A percentile compares a stretch with the other conserved stretches of the same genome.
These are phyloP conservation scores for Apeira syringaria DNA, from an alignment of 2,888 invertebrate genomes.

Conservation along the genomic window DNA sequence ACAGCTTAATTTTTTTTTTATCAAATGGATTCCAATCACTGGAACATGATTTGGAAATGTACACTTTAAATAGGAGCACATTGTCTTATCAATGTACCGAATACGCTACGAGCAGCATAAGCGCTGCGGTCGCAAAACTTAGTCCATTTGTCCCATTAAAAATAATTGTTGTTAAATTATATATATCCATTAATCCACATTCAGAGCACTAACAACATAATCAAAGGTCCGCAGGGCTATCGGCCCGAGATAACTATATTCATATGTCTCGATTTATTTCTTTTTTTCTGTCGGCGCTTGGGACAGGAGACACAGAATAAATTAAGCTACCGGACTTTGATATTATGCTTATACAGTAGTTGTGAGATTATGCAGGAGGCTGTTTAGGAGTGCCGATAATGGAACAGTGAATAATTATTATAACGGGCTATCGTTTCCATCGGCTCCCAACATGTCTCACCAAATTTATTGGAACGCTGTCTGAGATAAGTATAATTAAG, in stretches of 20 bases:
- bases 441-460: too few relatives aligned
- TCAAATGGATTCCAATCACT: too few relatives aligned
- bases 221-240: constrained; percentile 21
- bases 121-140: too few relatives aligned
- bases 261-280: constrained; percentile 27
- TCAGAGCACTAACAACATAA: constrained; percentile 30
- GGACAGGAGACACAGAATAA: constrained; percentile 71
- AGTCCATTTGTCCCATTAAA: not conserved
- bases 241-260: constrained; percentile 23
- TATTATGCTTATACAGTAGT: constrained; percentile 45
- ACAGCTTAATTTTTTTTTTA: too few relatives aligned
- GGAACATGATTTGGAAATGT: too few relatives aligned
- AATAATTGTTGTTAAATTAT: not conserved
- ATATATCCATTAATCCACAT: constrained; percentile 19
- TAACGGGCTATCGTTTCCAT: not conserved
- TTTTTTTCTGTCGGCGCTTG: constrained; percentile 46
- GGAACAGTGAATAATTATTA: not conserved
- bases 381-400: constrained; percentile 5
- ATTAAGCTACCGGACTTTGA: constrained; percentile 79
- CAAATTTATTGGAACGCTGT: too few relatives aligned
- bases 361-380: constrained; percentile 37
- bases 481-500: too few relatives aligned
- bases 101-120: too few relatives aligned
- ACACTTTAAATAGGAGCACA: too few relatives aligned
- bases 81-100: too few relatives aligned